Conservation (phyloP, 2,888 invertebrate species). For the Hyalella azteca region DNA sequence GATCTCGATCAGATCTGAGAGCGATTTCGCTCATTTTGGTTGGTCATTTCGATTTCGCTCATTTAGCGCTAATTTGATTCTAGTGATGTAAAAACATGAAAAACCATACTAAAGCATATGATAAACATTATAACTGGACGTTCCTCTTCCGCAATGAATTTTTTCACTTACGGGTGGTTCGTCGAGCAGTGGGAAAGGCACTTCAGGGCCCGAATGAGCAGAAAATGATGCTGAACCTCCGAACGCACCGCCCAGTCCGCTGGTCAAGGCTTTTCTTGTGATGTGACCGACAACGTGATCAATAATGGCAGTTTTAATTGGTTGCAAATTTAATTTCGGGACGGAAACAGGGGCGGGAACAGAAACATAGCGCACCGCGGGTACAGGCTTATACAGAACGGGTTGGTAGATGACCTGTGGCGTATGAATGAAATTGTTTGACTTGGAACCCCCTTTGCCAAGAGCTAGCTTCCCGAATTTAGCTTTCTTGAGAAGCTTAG, state of each 20-base stretch:
- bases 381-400: conserved; percentile 22
- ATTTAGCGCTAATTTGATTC: background rate
- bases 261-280: background rate
- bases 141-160: background rate
- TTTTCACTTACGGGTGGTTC: background rate
- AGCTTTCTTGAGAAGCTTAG: background rate
- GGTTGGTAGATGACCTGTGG: background rate
- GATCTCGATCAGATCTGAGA: too few relatives aligned
- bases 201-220: background rate
- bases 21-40: too few relatives aligned
- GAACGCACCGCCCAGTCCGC: background rate
- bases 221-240: background rate
- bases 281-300: background rate
- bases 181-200: background rate
- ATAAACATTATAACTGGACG: too few relatives aligned
- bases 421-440: background rate
- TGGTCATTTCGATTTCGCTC: too few relatives aligned
- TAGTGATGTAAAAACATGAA: background rate
- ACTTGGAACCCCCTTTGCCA: background rate
- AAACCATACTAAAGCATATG: background rate
- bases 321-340: background rate
- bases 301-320: background rate
- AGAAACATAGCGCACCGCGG: background rate
- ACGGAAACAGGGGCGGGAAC: background rate
- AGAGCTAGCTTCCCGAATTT: background rate